Percentiles rank a stretch among this genome's conserved stretches.
Evolutionary conservation across 2,797 vertebrate genomes (phyloP).

Genomic region (Argentina silus): DNA sequence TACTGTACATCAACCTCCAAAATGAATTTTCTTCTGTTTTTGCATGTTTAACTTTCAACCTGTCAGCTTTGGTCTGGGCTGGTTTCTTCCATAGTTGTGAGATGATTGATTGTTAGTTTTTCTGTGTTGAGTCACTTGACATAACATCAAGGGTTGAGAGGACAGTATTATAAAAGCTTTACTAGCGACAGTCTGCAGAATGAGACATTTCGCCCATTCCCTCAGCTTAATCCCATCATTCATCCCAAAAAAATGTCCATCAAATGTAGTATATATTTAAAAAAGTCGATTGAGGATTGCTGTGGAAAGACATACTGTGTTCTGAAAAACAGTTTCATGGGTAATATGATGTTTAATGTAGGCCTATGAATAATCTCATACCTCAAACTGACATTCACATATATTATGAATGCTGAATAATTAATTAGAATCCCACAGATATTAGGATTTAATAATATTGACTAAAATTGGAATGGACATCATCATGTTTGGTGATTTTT

Average conservation of each 20-base stretch:
- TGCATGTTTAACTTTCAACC: conserved; percentile 30
- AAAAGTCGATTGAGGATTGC: conserved; percentile 21
- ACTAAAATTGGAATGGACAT: not conserved
- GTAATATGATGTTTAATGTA: not conserved
- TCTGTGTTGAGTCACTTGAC: conserved; percentile 51
- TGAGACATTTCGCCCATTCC: conserved; percentile 40
- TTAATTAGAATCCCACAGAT: not conserved
- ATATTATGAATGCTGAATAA: not conserved
- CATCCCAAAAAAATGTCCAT: conserved; percentile 16
- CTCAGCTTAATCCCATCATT: conserved; percentile 34
- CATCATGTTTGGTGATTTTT: not conserved
- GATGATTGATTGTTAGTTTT: conserved; percentile 38
- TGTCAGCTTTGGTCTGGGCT: conserved; percentile 20
- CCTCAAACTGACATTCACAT: not conserved
- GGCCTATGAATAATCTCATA: not conserved
- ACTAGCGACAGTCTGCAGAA: conserved; percentile 41
- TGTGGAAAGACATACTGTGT: not conserved
- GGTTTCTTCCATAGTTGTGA: conserved; percentile 42
- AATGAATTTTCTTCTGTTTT: conserved; percentile 14
- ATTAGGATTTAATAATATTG: no score
- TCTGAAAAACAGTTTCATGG: not conserved
- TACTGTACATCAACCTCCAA: conserved; percentile 25
- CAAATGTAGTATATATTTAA: conserved; percentile 21
- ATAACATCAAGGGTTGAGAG: conserved; percentile 43
- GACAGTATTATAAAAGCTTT: conserved; percentile 51